Base-by-base conservation (phyloP, 2,113 vertebrate species). In the Notiomystis cincta region DNA sequence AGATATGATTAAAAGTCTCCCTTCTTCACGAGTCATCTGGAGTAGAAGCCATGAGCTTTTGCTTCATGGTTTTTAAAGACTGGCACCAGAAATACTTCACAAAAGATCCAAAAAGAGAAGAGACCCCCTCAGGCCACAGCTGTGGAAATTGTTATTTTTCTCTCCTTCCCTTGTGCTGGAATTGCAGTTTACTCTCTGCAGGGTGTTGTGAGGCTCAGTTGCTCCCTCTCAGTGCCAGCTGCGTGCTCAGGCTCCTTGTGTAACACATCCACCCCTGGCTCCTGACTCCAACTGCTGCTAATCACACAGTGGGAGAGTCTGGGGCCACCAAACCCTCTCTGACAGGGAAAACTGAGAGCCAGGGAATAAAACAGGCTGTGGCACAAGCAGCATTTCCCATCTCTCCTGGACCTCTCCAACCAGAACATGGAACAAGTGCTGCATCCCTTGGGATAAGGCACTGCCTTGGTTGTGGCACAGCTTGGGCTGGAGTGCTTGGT, bases 1-100 rank as follows among this genome's bases (percentile, higher is more conserved):
- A 65, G 71, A 86, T 38, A 40, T 15, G 62, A 93, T 91, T 94
- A 57, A 66, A 94, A 78, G 54, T 54, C 64, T 84, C 44, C 82
- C 54, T 60, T 77, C 82, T 66, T 83, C 80, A 45, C 44, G 33
- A 88, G 64, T 92, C 67, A 40, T 87, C 80, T 91, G 76, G 76
- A 91, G 57, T 51, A 95, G 80, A 94, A 93, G 30, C 80, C 91
- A n/a, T 20, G 77, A 92, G 60, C 67, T 95, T 93, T 88, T 90
- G 37, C 88, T 84, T 67, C 69, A 40, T 40, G 94, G 67, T 44
- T 94, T 92, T 95, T 84, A 89, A 81, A 90, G 94, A 60, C 67
- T 44, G 82, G 51, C 80, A 91, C 38, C 72, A 75, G 50, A 65
- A 90, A 62, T 25, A 25, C 44, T 90, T 82, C 27, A 82, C 31